These are phyloP conservation scores for Archips crataeganus DNA, from an alignment of 2,888 invertebrate species.

Conservation along the genomic window DNA sequence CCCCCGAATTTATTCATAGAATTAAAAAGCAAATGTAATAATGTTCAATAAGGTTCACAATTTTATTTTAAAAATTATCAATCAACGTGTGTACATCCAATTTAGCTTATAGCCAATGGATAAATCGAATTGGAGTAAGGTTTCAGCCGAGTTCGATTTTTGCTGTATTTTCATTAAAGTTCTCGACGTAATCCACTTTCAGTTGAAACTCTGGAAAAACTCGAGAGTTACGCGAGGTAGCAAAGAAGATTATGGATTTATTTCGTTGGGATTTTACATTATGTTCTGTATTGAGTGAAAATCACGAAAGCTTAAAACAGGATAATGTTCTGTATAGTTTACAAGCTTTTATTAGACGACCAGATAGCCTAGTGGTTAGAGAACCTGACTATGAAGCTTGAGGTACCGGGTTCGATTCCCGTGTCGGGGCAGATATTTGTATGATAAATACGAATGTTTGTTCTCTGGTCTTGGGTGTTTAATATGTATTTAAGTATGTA, in stretches of 20 bases:
- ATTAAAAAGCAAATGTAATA: too few species aligned
- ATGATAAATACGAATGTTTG: too few species aligned
- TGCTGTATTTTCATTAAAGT: constrained; percentile 14
- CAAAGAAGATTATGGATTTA: neutral
- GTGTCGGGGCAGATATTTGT: too few species aligned
- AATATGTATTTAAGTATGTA: too few species aligned
- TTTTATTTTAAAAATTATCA: neutral
- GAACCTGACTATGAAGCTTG: too few species aligned
- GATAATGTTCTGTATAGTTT: too few species aligned
- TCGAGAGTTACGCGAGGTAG: neutral
- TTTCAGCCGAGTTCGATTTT: constrained; percentile 15
- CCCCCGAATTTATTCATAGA: too few species aligned
- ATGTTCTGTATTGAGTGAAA: neutral
- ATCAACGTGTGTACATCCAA: neutral
- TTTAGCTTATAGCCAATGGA: constrained; percentile 2
- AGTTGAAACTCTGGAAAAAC: constrained; percentile 6
- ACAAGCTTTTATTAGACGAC: too few species aligned
- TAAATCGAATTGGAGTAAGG: constrained; percentile 6
- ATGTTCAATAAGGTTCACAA: neutral
- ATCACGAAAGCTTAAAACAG: too few species aligned
- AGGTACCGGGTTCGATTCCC: too few species aligned
- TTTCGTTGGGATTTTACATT: neutral
- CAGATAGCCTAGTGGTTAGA: too few species aligned
- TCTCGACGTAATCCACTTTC: constrained; percentile 16
- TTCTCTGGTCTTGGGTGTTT: too few species aligned